Percentiles rank a stretch among this genome's conserved stretches.
Conservation (phyloP, 2,113 vertebrate genomes). For the Oriolus oriolus region DNA sequence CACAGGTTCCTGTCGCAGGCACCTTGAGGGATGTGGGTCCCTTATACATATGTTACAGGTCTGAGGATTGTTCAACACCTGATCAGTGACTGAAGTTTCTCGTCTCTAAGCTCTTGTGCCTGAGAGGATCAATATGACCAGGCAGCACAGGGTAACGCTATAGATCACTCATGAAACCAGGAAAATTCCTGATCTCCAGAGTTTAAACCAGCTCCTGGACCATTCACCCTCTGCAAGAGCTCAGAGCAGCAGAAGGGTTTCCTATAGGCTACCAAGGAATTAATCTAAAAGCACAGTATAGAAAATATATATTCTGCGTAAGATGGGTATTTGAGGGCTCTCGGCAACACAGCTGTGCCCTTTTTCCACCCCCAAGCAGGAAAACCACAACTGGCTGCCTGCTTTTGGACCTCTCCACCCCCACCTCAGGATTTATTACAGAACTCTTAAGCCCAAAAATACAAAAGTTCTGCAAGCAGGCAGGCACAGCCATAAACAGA, state of each 20-base stretch:
- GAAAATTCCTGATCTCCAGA: not conserved
- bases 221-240: not conserved
- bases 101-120: not conserved
- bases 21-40: too few relatives aligned
- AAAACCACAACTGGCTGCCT: not conserved
- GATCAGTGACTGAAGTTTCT: not conserved
- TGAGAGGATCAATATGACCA: not conserved
- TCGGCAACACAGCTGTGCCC: not conserved
- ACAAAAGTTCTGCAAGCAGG: not conserved
- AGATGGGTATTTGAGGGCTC: not conserved
- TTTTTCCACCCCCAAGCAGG: not conserved
- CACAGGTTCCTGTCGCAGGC: not conserved
- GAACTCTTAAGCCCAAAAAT: not conserved
- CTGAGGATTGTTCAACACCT: fast-evolving
- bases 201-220: not conserved
- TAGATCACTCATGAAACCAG: not conserved
- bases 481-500: not conserved
- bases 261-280: not conserved
- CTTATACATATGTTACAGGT: not conserved
- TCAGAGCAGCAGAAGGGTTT: not conserved
- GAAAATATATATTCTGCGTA: not conserved
- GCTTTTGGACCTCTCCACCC: not conserved
- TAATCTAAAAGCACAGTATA: not conserved
- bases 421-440: not conserved
- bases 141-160: not conserved